Conservation (phyloP, 2,113 vertebrate genomes). For the Macrotus californicus region DNA sequence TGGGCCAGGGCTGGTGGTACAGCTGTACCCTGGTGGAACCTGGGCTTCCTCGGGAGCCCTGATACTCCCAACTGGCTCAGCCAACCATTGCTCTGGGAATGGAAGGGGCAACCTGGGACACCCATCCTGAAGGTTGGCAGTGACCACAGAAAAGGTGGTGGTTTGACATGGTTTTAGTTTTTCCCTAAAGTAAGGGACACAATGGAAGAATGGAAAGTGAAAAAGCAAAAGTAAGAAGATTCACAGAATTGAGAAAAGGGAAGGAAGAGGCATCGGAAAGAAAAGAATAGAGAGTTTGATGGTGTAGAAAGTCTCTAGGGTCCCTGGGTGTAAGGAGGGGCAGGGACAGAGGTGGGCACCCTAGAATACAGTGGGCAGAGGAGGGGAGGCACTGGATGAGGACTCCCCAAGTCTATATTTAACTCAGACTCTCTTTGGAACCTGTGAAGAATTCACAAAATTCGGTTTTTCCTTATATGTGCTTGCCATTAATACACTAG, state of each 20-base stretch:
- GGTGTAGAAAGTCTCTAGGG: too few relatives aligned
- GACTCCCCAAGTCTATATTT: background rate
- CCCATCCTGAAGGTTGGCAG: background rate
- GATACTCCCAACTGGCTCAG: background rate
- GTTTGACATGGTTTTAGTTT: background rate
- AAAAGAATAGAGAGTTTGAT: background rate
- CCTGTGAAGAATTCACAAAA: background rate
- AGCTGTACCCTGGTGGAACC: background rate
- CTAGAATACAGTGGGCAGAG: background rate
- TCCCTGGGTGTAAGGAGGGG: fast-evolving
- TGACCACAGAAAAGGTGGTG: background rate
- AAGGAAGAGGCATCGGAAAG: background rate
- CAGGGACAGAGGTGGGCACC: fast-evolving
- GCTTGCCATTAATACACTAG: conserved; percentile 37
- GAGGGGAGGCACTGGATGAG: too few relatives aligned
- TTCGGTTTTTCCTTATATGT: conserved; percentile 15
- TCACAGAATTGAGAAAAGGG: background rate
- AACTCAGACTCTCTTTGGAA: background rate
- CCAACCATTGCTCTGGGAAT: background rate
- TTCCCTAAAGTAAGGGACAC: background rate
- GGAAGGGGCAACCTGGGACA: background rate
- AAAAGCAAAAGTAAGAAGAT: background rate
- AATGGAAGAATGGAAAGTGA: background rate
- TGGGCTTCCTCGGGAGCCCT: background rate
- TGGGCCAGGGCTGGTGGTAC: background rate